Percentiles rank a stretch among this genome's conserved stretches.
Conservation (phyloP, 1,140 invertebrate species). For the Penaeus japonicus region DNA sequence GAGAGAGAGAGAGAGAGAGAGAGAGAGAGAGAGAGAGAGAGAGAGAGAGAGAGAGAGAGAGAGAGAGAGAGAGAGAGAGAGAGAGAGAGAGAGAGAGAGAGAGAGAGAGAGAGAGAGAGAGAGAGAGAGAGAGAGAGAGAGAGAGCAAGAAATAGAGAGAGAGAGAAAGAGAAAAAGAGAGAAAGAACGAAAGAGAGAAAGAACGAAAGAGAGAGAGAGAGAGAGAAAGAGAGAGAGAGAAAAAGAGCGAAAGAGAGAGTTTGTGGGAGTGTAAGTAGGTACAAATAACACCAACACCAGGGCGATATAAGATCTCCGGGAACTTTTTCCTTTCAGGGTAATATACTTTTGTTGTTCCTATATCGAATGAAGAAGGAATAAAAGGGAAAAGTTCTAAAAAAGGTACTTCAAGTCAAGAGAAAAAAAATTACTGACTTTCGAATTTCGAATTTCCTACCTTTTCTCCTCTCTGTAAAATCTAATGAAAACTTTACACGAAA, state of each 20-base stretch:
- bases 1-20: background rate
- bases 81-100: background rate
- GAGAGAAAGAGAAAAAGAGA: background rate
- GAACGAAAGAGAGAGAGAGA: background rate
- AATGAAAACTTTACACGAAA: too few relatives aligned
- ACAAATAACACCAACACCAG: background rate
- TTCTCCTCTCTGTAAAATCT: too few relatives aligned
- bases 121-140: slow-evolving; percentile 7
- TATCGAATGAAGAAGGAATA: too few relatives aligned
- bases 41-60: background rate
- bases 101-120: background rate
- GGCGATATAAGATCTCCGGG: too few relatives aligned
- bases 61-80: background rate
- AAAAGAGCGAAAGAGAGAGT: background rate
- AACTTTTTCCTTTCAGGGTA: too few relatives aligned
- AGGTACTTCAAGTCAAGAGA: too few relatives aligned
- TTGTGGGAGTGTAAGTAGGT: background rate
- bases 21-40: background rate
- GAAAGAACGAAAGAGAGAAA: background rate
- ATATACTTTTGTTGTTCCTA: too few relatives aligned
- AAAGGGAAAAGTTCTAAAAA: too few relatives aligned
- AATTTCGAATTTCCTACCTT: too few relatives aligned
- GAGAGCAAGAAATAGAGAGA: background rate
- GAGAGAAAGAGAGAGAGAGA: background rate
- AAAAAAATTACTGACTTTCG: too few relatives aligned